Percentiles rank a stretch among this genome's conserved stretches.
phyloP scores from a whole-genome alignment of 2,888 invertebrate genomes.

The Onchidella celtica region DNA sequence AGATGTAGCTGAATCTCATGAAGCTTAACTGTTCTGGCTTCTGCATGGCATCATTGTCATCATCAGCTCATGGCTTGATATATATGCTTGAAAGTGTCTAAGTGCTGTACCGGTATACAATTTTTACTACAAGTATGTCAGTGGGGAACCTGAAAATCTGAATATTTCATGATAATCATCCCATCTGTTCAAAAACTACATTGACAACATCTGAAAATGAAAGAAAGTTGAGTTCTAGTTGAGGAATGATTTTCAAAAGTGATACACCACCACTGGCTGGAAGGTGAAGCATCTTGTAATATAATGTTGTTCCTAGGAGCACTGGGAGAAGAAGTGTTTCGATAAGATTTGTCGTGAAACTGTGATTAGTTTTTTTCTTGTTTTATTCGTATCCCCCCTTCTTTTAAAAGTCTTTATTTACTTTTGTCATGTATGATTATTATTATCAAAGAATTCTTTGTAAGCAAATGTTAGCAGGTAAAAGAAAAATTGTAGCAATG shows the following conservation, averaged over 20 bases:
- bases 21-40: not conserved
- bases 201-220: too few species aligned
- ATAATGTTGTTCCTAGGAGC: not conserved
- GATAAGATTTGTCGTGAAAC: not conserved
- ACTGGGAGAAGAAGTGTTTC: not conserved
- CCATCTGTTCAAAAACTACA: too few species aligned
- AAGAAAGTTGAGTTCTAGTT: too few species aligned
- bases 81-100: not conserved
- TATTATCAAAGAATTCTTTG: not conserved
- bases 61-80: constrained; percentile 8
- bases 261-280: too few species aligned
- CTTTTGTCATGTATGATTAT: not conserved
- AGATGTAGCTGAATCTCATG: constrained; percentile 30
- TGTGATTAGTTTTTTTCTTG: constrained; percentile 10
- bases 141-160: too few species aligned
- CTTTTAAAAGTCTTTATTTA: not conserved
- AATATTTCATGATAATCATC: too few species aligned
- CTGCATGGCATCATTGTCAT: constrained; percentile 21
- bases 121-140: too few species aligned
- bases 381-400: not conserved
- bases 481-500: too few species aligned
- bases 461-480: not conserved
- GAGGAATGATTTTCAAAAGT: too few species aligned
- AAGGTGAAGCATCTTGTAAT: not conserved
- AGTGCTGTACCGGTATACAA: too few species aligned